Evolutionary conservation across 2,888 invertebrate species (phyloP).

Genomic region (Hirudinaria manillensis): DNA sequence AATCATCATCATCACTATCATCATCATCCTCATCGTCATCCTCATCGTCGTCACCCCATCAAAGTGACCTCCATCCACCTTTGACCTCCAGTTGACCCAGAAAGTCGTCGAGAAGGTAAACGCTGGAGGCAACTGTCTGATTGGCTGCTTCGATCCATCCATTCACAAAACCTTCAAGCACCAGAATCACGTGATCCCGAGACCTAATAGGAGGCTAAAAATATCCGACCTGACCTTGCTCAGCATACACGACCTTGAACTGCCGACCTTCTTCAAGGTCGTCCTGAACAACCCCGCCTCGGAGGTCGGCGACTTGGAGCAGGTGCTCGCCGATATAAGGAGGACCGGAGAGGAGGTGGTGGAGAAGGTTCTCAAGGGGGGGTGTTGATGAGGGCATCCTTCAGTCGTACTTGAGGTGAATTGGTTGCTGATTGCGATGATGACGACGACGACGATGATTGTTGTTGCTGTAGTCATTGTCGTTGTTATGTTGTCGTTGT

Average conservation of each 20-base stretch:
- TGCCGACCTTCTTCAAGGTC: conserved; percentile 14
- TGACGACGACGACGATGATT: not conserved
- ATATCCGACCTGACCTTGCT: not conserved
- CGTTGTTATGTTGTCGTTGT: too few relatives aligned
- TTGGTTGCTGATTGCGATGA: not conserved
- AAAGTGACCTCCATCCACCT: too few relatives aligned
- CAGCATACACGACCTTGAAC: conserved; percentile 4
- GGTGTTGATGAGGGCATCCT: too few relatives aligned
- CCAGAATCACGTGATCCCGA: not conserved
- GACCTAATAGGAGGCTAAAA: not conserved
- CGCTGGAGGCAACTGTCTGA: not conserved
- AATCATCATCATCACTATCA: not conserved
- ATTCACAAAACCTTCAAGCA: not conserved
- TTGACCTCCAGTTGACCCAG: not conserved
- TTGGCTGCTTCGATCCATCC: not conserved
- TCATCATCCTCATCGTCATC: conserved; percentile 4
- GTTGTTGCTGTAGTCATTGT: not conserved
- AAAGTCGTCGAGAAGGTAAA: conserved; percentile 12
- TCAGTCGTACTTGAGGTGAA: not conserved
- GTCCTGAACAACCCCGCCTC: conserved; percentile 19
- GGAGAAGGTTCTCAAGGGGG: not conserved
- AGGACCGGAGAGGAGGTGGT: conserved; percentile 27
- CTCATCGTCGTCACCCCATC: not conserved
- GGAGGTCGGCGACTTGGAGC: conserved; percentile 5
- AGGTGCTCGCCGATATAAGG: conserved; percentile 9